Base-by-base conservation (phyloP, 1,140 invertebrate genomes). In the Babylonia areolata region DNA sequence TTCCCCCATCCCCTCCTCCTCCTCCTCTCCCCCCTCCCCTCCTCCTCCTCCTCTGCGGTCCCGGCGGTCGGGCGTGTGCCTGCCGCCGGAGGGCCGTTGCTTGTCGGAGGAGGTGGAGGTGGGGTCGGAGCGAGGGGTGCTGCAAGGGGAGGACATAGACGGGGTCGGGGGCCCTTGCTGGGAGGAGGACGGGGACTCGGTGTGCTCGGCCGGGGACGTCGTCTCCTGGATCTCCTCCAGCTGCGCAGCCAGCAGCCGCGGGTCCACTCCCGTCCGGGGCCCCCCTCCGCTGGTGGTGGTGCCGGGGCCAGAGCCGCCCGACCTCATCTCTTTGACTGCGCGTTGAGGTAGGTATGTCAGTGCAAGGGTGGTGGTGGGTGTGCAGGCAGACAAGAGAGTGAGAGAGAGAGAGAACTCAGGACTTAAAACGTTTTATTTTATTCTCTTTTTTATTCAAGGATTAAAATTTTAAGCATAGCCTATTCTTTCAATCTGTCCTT, bases 131-230 rank as follows among this genome's bases (percentile, higher is more conserved):
- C 89, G 89, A 23, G 93, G 92, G 33, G 93, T 92, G 85, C 92
- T 93, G 85, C 91, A 93, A 15, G 92, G 91, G 5, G 93, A 93
- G 6, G 93, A 93, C 81, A 92, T 87, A 78, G 93, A 93, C n/a
- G 93, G 92, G 12, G 92, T 93, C 79, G 90, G 87, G 80, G 91
- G 89, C 71, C 93, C 92, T 2, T 90, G 92, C 46, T 93, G 93
- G 42, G 92, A 93, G 54, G 92, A 93, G 15, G 91, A 90, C 3
- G 92, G 91, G 3, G 93, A 94, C 20, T 87, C 54, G 73, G 80
- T 87, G 80, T 85, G 79, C 51, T 89, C 90, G 39, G 89, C 89
- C 17, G 91, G 91, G 11, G 92, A 93, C 31, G 88, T 88, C 6
- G 89, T 89, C 71, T 93, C 91, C 69, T 90, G 88, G 58, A 93